These are phyloP conservation scores for Aurelia coerulea DNA, from an alignment of 30 jellyfish, hydroid and myxozoan genomes.

Conservation along the genomic window DNA sequence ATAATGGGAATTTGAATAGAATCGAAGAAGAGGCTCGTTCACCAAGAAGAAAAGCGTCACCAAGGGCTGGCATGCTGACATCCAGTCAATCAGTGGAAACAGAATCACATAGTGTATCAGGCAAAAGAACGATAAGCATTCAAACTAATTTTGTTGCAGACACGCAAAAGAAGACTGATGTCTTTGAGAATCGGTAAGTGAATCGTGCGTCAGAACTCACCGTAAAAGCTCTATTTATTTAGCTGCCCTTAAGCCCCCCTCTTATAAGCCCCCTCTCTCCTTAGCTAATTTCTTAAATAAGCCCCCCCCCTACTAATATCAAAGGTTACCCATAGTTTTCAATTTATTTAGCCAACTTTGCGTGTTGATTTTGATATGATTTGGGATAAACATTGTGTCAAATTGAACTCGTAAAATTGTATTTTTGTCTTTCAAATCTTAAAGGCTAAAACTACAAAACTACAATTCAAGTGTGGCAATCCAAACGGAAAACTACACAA, in stretches of 20 bases:
- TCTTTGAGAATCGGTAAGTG: slow-evolving; percentile 31
- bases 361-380: neutral
- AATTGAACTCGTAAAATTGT: too few species aligned
- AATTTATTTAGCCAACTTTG: neutral
- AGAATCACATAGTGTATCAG: slow-evolving; percentile 1
- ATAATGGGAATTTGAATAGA: slow-evolving; percentile 57
- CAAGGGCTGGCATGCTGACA: slow-evolving; percentile 37
- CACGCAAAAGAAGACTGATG: slow-evolving; percentile 27
- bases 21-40: slow-evolving; percentile 87
- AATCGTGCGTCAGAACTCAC: neutral
- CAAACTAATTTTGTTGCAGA: slow-evolving; percentile 44
- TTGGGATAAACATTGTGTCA: too few species aligned
- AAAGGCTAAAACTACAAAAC: too few species aligned
- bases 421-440: too few species aligned
- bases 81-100: slow-evolving; percentile 27
- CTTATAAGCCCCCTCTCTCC: too few species aligned
- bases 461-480: too few species aligned
- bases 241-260: too few species aligned
- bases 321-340: neutral
- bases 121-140: slow-evolving; percentile 27
- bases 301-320: too few species aligned
- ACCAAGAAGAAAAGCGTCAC: slow-evolving; percentile 49
- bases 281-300: too few species aligned
- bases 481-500: too few species aligned
- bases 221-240: too few species aligned